A percentile compares a stretch with the other conserved stretches of the same genome.
These are phyloP conservation scores for Polydrusus cervinus DNA, from an alignment of 2,888 invertebrate species.

Conservation along the genomic window DNA sequence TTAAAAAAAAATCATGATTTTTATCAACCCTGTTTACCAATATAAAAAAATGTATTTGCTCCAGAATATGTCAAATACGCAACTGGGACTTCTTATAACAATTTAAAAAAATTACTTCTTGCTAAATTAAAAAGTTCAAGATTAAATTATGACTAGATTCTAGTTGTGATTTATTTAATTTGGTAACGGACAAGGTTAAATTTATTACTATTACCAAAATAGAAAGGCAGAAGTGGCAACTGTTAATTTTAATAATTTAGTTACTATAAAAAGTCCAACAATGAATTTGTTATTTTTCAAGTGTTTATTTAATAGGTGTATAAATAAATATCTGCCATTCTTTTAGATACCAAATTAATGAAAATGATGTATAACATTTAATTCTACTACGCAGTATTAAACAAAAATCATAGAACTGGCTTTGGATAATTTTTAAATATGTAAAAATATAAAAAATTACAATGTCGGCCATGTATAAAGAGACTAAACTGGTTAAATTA, in stretches of 20 bases:
- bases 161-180: conserved; percentile 14
- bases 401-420: background rate
- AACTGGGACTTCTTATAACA: too few relatives aligned
- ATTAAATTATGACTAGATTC: conserved; percentile 8
- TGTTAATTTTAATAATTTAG: background rate
- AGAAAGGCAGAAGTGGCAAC: conserved; percentile 4
- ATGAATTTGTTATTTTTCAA: conserved; percentile 6
- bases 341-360: background rate
- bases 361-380: background rate
- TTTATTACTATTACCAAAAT: background rate
- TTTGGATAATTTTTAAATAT: too few relatives aligned
- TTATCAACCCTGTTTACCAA: too few relatives aligned
- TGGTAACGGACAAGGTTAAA: conserved; percentile 25
- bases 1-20: too few relatives aligned
- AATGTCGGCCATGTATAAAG: background rate
- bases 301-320: conserved; percentile 9
- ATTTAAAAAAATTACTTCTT: background rate
- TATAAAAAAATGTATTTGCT: too few relatives aligned
- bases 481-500: too few relatives aligned
- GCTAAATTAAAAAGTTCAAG: conserved; percentile 17
- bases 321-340: background rate
- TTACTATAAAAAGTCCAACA: conserved; percentile 11
- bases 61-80: too few relatives aligned
- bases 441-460: too few relatives aligned
- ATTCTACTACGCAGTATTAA: conserved; percentile 11